Conservation (phyloP, 2,113 vertebrate species). For the Lepus americanus region DNA sequence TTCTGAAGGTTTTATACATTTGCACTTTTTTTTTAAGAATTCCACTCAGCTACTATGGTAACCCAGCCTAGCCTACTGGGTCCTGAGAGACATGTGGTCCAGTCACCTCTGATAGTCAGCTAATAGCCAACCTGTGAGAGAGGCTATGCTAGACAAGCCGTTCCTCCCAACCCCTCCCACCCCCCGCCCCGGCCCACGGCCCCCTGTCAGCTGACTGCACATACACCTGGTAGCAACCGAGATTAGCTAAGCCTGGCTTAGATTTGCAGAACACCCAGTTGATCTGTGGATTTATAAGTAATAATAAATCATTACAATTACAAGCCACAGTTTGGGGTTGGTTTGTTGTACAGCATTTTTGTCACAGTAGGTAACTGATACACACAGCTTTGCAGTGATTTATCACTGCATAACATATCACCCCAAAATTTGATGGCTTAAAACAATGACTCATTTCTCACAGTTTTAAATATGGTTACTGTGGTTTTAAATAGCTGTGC, state of each 20-base stretch:
- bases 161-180: too few species aligned
- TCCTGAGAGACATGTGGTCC: background rate
- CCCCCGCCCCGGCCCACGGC: too few species aligned
- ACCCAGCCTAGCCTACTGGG: background rate
- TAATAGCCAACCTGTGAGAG: background rate
- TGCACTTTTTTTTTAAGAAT: background rate
- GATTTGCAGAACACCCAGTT: background rate
- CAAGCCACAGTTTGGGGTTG: background rate
- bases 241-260: background rate
- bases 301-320: background rate
- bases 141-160: background rate
- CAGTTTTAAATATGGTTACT: background rate
- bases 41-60: background rate
- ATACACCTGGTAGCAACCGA: background rate
- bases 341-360: background rate
- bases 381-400: background rate
- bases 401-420: background rate
- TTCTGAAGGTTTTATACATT: background rate
- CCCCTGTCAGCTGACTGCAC: background rate
- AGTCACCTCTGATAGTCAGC: background rate
- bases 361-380: background rate
- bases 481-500: background rate
- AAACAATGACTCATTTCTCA: constrained; percentile 5
- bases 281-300: background rate
- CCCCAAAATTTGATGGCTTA: background rate